A percentile compares a stretch with the other conserved stretches of the same genome.
Evolutionary conservation across 2,888 invertebrate genomes (phyloP).

Genomic region (Hipparchia sbordonii): DNA sequence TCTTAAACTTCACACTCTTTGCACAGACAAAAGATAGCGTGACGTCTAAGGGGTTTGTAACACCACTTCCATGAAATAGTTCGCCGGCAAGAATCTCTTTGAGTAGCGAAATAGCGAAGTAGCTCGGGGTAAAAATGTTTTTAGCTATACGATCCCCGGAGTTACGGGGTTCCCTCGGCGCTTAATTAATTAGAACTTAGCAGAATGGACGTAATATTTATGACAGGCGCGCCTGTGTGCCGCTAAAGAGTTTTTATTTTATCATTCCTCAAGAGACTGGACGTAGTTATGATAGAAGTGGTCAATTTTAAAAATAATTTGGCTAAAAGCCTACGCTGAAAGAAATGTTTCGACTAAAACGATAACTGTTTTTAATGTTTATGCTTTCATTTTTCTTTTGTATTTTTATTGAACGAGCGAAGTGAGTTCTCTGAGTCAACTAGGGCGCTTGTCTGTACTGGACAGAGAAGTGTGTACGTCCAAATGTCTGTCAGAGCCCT

Average conservation of each 20-base stretch:
- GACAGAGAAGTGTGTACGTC: too few relatives aligned
- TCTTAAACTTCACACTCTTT: slow-evolving; percentile 23
- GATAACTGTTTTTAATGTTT: neutral
- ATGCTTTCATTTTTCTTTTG: too few relatives aligned
- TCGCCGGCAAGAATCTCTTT: slow-evolving; percentile 39
- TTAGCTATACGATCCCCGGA: slow-evolving; percentile 35
- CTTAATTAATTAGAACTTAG: slow-evolving; percentile 48
- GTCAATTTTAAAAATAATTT: slow-evolving; percentile 25
- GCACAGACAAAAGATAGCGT: slow-evolving; percentile 24
- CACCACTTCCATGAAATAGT: slow-evolving; percentile 33
- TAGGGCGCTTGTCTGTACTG: too few relatives aligned
- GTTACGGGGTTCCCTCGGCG: slow-evolving; percentile 41
- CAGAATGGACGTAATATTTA: slow-evolving; percentile 46
- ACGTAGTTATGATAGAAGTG: slow-evolving; percentile 25
- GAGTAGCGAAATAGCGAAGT: slow-evolving; percentile 32
- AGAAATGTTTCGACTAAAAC: neutral
- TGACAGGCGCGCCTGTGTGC: slow-evolving; percentile 40
- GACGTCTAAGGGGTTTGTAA: slow-evolving; percentile 24
- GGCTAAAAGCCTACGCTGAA: slow-evolving; percentile 8
- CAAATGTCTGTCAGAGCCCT: too few relatives aligned
- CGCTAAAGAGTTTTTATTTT: slow-evolving; percentile 38
- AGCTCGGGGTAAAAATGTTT: slow-evolving; percentile 40
- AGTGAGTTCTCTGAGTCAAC: too few relatives aligned
- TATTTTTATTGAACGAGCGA: too few relatives aligned
- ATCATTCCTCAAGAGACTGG: slow-evolving; percentile 25